Base-by-base conservation (phyloP, 2,113 vertebrate species). In the Cichladusa arquata region DNA sequence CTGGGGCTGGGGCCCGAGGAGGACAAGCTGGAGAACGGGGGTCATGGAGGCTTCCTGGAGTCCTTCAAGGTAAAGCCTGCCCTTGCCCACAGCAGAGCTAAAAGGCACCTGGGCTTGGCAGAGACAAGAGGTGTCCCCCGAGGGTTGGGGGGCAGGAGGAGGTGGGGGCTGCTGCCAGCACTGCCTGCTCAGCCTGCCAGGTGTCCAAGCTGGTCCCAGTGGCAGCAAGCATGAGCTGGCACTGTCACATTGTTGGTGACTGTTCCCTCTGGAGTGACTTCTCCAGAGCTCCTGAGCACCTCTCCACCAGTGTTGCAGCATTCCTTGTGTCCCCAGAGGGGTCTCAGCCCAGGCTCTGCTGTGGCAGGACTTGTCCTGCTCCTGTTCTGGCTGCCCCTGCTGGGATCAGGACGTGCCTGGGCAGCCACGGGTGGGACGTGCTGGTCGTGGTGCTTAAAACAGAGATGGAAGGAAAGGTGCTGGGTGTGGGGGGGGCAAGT, bases 21-120 rank as follows among this genome's bases (percentile, higher is more conserved):
- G 92, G 99, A 99, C 95, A 99, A 98, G 60, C 95, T 98, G 76
- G 99, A 99, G 96, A 99, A 99, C 0, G 99, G 99, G 20, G 97
- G 98, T 42, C 99, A 99, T 0, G 99, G 99, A 45, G 99, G 99
- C 45, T 98, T 99, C 90, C 97, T 99, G 97, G 99, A 99, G 89
- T 99, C 99, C 26, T 99, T 99, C 94, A 99, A 99, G 99, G 99
- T 99, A 97, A 33, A 25, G 42, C 40, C 11, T 5, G 31, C 61
- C 24, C 12, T 73, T 38, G 40, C 23, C 19, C 42, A 11, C 33
- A 58, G 64, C 34, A 53, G 34, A 50, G 51, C 31, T 82, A 7
- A 67, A 33, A 34, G 0, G 4, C 19, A 17, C 4, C 25, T 3
- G 3, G 28, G 19, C 19, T 40, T 54, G 66, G 76, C 42, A 40